phyloP scores from a whole-genome alignment of 2,888 invertebrate genomes.

The Cenopis cana region DNA sequence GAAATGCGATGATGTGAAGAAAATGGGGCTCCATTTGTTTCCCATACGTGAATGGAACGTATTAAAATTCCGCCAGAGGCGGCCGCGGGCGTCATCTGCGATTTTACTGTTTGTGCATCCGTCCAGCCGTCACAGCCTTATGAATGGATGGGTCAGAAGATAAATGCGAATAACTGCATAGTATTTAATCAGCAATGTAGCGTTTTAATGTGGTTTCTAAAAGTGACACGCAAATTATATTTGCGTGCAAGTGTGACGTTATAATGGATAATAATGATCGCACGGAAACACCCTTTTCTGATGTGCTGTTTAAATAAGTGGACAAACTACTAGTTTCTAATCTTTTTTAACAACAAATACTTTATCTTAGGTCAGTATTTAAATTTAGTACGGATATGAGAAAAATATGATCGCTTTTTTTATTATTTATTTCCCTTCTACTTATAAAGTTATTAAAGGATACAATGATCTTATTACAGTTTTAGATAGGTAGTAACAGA shows the following conservation, averaged over 20 bases:
- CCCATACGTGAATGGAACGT: conserved; percentile 38
- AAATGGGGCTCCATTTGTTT: conserved; percentile 35
- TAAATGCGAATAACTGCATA: neutral
- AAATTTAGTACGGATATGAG: no score
- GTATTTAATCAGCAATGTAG: neutral
- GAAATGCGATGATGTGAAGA: conserved; percentile 33
- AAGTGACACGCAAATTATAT: conserved; percentile 1
- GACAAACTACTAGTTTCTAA: neutral
- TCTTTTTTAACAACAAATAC: no score
- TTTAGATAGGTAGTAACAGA: no score
- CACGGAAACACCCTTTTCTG: neutral
- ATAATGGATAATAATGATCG: neutral
- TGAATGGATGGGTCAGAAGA: conserved; percentile 18
- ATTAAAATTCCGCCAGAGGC: conserved; percentile 41
- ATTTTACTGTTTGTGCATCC: conserved; percentile 35
- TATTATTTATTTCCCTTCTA: no score
- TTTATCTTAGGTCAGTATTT: no score
- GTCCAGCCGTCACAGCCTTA: conserved; percentile 26
- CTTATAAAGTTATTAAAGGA: no score
- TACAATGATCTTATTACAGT: no score
- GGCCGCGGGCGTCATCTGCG: conserved; percentile 40
- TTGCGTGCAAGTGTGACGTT: neutral
- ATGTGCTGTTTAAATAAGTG: neutral
- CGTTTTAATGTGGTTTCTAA: neutral
- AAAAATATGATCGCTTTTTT: no score